phyloP scores from a whole-genome alignment of 1,140 invertebrate genomes.

The Hycleus cichorii region DNA sequence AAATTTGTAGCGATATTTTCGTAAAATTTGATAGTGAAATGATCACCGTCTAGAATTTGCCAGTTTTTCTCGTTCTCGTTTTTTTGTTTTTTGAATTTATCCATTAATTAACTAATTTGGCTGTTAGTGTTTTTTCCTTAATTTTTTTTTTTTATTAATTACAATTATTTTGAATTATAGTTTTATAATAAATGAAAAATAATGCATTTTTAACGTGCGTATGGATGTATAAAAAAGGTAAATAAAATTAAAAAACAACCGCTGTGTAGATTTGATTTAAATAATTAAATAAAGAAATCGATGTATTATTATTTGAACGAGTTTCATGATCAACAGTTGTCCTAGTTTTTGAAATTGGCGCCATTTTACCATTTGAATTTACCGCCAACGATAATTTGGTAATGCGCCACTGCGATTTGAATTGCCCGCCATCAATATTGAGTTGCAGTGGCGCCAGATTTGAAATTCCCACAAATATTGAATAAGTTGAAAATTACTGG shows the following conservation, averaged over 20 bases:
- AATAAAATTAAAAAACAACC: background rate
- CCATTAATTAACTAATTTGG: background rate
- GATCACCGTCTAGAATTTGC: background rate
- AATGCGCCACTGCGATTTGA: too few relatives aligned
- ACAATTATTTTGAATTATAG: background rate
- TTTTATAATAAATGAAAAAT: background rate
- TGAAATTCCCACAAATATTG: too few relatives aligned
- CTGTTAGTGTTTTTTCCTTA: conserved; percentile 7
- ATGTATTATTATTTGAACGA: conserved; percentile 33
- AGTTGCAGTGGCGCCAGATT: too few relatives aligned
- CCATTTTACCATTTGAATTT: background rate
- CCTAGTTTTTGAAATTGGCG: background rate
- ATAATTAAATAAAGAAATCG: conserved; percentile 20
- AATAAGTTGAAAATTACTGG: too few relatives aligned
- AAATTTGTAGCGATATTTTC: too few relatives aligned
- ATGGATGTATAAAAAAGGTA: conserved; percentile 27
- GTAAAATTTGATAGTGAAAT: too few relatives aligned
- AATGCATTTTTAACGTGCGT: conserved; percentile 23
- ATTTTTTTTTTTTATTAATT: background rate
- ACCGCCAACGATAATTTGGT: too few relatives aligned
- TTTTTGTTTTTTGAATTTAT: conserved; percentile 6
- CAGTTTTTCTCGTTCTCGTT: background rate
- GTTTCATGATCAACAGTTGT: conserved; percentile 19
- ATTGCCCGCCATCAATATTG: too few relatives aligned
- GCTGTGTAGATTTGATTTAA: conserved; percentile 36